A percentile compares a stretch with the other conserved stretches of the same genome.
phyloP scores from a whole-genome alignment of 1,140 invertebrate genomes.

The Campoletis sonorensis region DNA sequence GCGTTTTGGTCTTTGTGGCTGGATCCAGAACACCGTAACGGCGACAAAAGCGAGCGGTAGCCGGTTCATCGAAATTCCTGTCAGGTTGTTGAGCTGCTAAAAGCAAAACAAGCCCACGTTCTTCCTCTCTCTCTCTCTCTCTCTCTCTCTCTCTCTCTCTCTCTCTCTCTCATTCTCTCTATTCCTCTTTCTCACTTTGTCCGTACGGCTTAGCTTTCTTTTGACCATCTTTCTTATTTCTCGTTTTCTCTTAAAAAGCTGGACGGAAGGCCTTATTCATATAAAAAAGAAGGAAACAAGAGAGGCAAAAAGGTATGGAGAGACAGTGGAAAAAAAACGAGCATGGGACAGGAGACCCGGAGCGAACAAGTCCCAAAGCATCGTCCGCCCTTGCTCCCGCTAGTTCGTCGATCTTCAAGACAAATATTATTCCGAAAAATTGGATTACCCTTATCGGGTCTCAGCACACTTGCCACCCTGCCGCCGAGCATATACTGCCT shows the following conservation, averaged over 20 bases:
- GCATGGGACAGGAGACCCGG: constrained; percentile 20
- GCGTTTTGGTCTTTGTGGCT: constrained; percentile 22
- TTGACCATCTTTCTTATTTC: constrained; percentile 34
- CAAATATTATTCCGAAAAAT: constrained; percentile 76
- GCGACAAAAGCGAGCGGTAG: not conserved
- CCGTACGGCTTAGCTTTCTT: not conserved
- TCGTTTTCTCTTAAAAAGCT: constrained; percentile 30
- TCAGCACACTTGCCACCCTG: constrained; percentile 55
- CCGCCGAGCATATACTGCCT: constrained; percentile 28
- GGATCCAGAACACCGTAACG: constrained; percentile 4
- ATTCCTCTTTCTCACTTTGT: not conserved
- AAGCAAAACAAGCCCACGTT: constrained; percentile 59
- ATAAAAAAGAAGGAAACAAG: constrained; percentile 26
- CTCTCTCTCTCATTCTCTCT: constrained; percentile 45
- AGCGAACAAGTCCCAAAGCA: constrained; percentile 31
- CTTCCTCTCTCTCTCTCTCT: constrained; percentile 43
- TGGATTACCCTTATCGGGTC: constrained; percentile 73
- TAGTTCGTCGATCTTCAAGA: constrained; percentile 70
- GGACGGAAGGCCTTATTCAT: constrained; percentile 41
- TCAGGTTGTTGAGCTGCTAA: constrained; percentile 55
- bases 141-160: constrained; percentile 46
- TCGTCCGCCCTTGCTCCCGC: not conserved
- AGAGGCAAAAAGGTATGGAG: constrained; percentile 31
- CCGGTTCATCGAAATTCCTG: constrained; percentile 62
- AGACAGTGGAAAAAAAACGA: not conserved